phyloP scores from a whole-genome alignment of 2,113 vertebrate genomes.

The Sialia sialis region DNA sequence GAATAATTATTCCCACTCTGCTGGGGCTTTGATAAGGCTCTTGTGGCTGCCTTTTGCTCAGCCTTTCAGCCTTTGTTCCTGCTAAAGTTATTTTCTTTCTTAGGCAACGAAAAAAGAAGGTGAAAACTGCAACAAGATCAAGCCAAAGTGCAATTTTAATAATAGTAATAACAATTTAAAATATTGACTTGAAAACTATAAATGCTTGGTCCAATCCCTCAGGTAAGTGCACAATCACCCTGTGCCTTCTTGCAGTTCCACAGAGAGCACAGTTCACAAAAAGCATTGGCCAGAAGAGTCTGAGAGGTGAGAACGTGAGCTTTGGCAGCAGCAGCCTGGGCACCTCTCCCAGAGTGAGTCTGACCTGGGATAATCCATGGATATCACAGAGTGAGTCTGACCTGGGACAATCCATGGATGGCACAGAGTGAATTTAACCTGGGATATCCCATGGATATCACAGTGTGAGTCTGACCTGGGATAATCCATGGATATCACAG shows the following conservation, averaged over 20 bases:
- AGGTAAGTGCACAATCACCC: neutral
- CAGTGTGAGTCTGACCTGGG: no score
- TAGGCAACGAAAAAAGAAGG: neutral
- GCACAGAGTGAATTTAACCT: neutral
- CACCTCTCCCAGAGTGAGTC: neutral
- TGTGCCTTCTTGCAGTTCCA: neutral
- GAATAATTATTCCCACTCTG: conserved; percentile 63
- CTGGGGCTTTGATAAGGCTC: conserved; percentile 65
- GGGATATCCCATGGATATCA: neutral
- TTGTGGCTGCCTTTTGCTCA: conserved; percentile 57
- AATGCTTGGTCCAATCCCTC: neutral
- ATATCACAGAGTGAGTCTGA: neutral
- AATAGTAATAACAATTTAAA: neutral
- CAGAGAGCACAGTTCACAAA: neutral
- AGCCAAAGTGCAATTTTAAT: neutral
- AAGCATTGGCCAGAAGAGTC: neutral
- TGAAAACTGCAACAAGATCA: neutral
- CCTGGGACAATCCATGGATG: neutral
- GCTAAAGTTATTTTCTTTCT: conserved; percentile 46
- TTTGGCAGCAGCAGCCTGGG: neutral
- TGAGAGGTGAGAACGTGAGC: no score
- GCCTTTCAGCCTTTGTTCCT: conserved; percentile 60
- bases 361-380: rapidly evolving
- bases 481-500: no score
- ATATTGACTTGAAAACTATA: neutral